Percentiles rank a stretch among this genome's conserved stretches.
phyloP scores from a whole-genome alignment of 92 coral and sea anemone species.

The Porites divaricata region DNA sequence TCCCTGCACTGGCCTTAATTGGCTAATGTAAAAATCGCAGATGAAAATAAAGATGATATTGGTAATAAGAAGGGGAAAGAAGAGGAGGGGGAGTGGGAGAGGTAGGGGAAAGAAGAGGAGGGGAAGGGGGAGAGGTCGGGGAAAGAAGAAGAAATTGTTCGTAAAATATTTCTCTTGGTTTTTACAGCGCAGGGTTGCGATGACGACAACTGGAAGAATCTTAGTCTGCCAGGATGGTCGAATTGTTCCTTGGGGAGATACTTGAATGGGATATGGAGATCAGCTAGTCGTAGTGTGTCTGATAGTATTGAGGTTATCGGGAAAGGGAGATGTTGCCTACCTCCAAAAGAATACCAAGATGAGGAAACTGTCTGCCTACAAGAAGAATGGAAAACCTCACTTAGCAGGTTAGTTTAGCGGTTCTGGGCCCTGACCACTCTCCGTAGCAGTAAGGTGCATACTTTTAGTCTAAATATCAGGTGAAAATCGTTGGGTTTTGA shows the following conservation, averaged over 20 bases:
- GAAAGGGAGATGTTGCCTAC: slow-evolving; percentile 13
- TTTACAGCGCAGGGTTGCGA: not conserved
- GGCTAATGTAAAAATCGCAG: too few relatives aligned
- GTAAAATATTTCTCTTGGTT: not conserved
- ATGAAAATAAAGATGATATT: too few relatives aligned
- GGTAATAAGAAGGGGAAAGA: too few relatives aligned
- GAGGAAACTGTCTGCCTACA: slow-evolving; percentile 6
- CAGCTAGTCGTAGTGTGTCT: not conserved
- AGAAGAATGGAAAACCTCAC: slow-evolving; percentile 15
- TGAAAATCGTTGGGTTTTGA: too few relatives aligned
- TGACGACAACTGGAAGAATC: not conserved
- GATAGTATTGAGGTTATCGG: slow-evolving; percentile 4
- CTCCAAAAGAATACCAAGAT: slow-evolving; percentile 21
- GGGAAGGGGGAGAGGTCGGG: too few relatives aligned
- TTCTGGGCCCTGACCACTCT: too few relatives aligned
- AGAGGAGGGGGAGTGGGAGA: too few relatives aligned
- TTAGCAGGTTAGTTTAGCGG: slow-evolving; percentile 14
- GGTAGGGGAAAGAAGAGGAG: too few relatives aligned
- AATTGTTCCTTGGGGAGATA: slow-evolving; percentile 23
- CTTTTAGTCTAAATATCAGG: too few relatives aligned
- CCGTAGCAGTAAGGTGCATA: too few relatives aligned
- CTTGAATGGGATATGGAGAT: slow-evolving; percentile 11
- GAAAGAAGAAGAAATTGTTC: too few relatives aligned
- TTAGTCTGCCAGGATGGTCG: slow-evolving; percentile 17
- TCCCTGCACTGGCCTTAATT: too few relatives aligned